Base-by-base conservation (phyloP, 2,888 invertebrate species). In the Griposia aprilina region DNA sequence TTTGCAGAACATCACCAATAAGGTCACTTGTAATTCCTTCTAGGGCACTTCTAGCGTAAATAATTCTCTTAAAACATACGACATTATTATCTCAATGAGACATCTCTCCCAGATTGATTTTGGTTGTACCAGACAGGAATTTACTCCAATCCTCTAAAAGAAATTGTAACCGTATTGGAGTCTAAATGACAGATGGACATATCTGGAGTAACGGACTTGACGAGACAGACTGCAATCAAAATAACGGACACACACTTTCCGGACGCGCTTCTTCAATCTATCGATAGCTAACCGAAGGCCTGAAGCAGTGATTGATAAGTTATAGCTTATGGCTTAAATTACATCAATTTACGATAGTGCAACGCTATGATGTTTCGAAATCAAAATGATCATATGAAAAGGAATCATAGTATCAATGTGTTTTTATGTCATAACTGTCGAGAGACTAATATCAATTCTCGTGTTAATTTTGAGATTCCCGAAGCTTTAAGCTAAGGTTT, bases 231-330 rank as follows among this genome's bases (percentile, higher is more conserved):
- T 63, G 76, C 75, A 77, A 82, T 82, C 80, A 78, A 76, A 84
- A 81, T 79, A 78, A 82, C 88, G 80, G 83, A 82, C 90, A 85
- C 88, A 85, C 78, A 82, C 77, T 57, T 68, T 63, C 62, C 74
- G 62, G 81, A 67, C 52, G 30, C 26, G 48, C 48, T 71, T 76
- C 83, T 83, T 67, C 77, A 70, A 76, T 76, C 57, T n/a, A 62
- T 81, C 57, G 70, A 62, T 62, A 52, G 26, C 59, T 45, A 30
- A 60, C n/a, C 52, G 55, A 48, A 48, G 1, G 36, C 8, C 11
- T 74, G 83, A n/a, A 66, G 55, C 59, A 82, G 85, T 82, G 84
- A 89, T 90, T 85, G 86, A 85, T 65, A 59, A 20, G 69, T 65
- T 68, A 80, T 50, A 59, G 69, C 60, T 41, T 63, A n/a, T n/a